A percentile compares a stretch with the other conserved stretches of the same genome.
Conservation (phyloP, 2,113 vertebrate genomes). For the Bettongia penicillata region DNA sequence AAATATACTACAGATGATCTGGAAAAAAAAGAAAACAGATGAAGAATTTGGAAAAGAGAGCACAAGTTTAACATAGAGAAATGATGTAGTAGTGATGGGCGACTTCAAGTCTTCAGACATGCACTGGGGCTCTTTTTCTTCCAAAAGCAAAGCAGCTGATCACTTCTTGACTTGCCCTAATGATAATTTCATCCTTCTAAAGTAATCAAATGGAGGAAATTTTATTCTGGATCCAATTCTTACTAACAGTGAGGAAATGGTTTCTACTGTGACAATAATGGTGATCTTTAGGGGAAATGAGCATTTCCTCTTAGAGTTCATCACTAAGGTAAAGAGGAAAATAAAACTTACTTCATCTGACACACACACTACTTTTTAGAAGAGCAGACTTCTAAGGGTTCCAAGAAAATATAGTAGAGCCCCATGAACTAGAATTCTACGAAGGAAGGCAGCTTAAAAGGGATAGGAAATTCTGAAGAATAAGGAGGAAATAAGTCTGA, state of each 20-base stretch:
- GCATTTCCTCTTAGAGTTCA: not conserved
- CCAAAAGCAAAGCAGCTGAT: not conserved
- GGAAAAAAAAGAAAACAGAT: fast-evolving
- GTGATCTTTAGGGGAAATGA: not conserved
- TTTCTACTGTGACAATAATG: not conserved
- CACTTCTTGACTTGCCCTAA: not conserved
- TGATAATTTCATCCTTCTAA: not conserved
- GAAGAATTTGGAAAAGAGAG: not conserved
- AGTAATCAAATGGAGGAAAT: not conserved
- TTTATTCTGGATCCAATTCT: not conserved
- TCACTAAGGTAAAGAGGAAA: not conserved
- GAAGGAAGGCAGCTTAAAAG: not conserved
- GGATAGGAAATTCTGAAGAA: not conserved
- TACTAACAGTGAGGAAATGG: not conserved
- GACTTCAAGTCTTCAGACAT: not conserved
- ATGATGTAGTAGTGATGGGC: not conserved
- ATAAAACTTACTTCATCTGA: not conserved
- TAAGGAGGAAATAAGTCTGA: not conserved
- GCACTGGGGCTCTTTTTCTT: not conserved
- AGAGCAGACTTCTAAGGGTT: not conserved
- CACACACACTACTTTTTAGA: not conserved
- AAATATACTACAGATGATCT: not conserved
- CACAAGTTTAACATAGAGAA: not conserved
- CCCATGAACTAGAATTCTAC: not conserved
- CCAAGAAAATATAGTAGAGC: not conserved